Evolutionary conservation across 2,797 vertebrate species (phyloP).

Genomic region (Coranthus polyacanthus): DNA sequence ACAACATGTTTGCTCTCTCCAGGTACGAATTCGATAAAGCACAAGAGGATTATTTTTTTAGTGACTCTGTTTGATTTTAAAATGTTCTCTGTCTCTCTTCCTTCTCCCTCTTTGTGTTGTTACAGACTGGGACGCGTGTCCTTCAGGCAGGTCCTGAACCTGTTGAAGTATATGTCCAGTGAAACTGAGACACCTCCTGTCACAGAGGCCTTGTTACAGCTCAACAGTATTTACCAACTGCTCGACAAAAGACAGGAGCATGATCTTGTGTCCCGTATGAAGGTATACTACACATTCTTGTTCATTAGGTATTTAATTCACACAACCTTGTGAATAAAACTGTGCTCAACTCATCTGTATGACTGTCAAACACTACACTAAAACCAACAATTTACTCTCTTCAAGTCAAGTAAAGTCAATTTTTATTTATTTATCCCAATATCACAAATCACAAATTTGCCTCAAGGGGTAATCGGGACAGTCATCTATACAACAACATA

Average conservation of each 20-base stretch:
- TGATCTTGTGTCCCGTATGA: conserved; percentile 80
- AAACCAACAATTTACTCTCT: no score
- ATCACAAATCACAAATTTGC: no score
- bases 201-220: conserved; percentile 89
- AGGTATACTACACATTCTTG: conserved; percentile 80
- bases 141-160: conserved; percentile 85
- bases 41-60: not conserved
- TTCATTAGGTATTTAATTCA: no score
- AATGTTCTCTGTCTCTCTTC: not conserved
- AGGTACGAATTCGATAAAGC: conserved; percentile 75
- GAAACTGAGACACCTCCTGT: conserved; percentile 89
- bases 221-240: conserved; percentile 84
- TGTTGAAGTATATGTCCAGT: conserved; percentile 86
- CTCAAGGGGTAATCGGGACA: no score
- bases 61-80: not conserved
- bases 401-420: no score
- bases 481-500: no score
- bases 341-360: no score
- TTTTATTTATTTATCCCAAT: no score
- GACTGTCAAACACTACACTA: no score
- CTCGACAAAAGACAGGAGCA: conserved; percentile 89
- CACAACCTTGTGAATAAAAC: no score
- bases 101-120: not conserved
- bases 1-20: conserved; percentile 92
- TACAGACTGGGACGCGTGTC: conserved; percentile 89